Conservation (phyloP, 2,113 vertebrate species). For the Dicrurus megarhynchus region DNA sequence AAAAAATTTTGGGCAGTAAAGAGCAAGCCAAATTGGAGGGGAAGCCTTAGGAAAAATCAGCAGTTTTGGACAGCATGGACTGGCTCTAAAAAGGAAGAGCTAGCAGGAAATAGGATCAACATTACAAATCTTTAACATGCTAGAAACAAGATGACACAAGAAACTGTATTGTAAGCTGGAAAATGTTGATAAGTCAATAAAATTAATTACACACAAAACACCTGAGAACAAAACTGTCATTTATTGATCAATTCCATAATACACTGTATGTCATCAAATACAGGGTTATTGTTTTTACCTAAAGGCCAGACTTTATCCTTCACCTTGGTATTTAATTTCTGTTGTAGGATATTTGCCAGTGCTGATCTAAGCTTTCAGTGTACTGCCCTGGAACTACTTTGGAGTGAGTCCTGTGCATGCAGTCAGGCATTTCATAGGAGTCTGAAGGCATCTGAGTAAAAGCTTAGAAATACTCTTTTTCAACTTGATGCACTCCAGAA, state of each 20-base stretch:
- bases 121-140: neutral
- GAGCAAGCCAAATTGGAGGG: neutral
- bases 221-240: neutral
- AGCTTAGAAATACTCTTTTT: neutral
- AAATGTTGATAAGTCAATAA: neutral
- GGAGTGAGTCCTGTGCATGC: neutral
- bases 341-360: neutral
- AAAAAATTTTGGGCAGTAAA: neutral
- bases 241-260: neutral
- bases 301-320: neutral
- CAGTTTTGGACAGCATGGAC: neutral
- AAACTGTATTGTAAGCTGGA: neutral
- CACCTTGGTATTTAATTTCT: neutral
- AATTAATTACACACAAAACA: neutral
- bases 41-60: neutral
- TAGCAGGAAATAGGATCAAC: neutral
- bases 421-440: neutral
- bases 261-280: neutral
- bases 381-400: neutral
- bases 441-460: neutral
- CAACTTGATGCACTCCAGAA: neutral
- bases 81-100: neutral
- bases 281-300: neutral
- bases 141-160: neutral
- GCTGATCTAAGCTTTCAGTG: neutral